phyloP scores from a whole-genome alignment of 2,113 vertebrate genomes.

The Cephalopholis sonnerati region DNA sequence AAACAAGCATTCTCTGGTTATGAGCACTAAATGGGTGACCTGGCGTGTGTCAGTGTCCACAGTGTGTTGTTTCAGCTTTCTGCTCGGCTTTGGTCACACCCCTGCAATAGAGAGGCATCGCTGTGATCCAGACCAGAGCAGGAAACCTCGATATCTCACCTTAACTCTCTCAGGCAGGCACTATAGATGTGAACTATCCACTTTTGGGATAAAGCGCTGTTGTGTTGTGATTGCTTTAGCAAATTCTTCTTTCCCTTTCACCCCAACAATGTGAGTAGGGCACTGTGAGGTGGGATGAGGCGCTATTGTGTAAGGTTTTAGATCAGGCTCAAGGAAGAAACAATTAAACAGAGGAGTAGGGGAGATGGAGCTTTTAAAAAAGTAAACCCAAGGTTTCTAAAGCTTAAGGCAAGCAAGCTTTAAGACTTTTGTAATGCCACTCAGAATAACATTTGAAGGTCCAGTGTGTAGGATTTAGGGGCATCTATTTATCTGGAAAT shows the following conservation, averaged over 20 bases:
- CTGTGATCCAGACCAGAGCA: constrained; percentile 76
- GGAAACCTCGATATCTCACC: constrained; percentile 67
- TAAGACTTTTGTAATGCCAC: too few species aligned
- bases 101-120: constrained; percentile 47
- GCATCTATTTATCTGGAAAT: too few species aligned
- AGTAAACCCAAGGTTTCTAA: background rate
- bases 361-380: constrained; percentile 17
- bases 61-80: constrained; percentile 78
- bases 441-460: too few species aligned
- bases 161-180: constrained; percentile 59
- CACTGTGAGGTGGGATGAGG: constrained; percentile 25
- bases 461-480: too few species aligned
- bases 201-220: constrained; percentile 42
- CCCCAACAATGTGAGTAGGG: background rate
- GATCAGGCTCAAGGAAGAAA: constrained; percentile 38
- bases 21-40: constrained; percentile 53
- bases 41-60: constrained; percentile 69
- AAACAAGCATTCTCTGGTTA: constrained; percentile 58
- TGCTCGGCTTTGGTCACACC: constrained; percentile 54
- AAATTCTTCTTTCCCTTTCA: constrained; percentile 31
- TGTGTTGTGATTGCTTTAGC: constrained; percentile 47
- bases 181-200: constrained; percentile 52
- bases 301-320: background rate
- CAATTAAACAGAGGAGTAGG: background rate
- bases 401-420: too few species aligned